phyloP scores from a whole-genome alignment of 1,140 invertebrate genomes.

The Paralvinella palmiformis region DNA sequence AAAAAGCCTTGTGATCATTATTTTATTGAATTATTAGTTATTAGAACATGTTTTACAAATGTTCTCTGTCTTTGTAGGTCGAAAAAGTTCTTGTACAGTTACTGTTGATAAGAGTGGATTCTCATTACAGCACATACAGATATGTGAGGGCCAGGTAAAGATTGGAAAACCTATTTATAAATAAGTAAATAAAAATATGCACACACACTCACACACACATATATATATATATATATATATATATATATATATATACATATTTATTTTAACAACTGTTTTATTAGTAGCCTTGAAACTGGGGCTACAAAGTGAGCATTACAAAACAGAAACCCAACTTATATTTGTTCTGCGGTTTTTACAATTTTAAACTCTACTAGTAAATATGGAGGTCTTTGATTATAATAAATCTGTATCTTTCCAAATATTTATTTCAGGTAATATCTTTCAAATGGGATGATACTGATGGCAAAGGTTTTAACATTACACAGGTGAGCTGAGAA shows the following conservation, averaged over 20 bases:
- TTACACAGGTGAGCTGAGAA: constrained; percentile 8
- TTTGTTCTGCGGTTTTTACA: not conserved
- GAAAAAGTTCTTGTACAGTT: constrained; percentile 29
- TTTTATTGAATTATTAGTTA: no score
- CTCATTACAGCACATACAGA: constrained; percentile 29
- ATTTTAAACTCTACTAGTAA: not conserved
- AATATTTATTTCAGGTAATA: constrained; percentile 10
- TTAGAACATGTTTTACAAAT: not conserved
- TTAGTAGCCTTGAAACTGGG: not conserved
- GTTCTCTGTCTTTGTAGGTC: constrained; percentile 4
- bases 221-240: not conserved
- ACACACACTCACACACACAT: not conserved
- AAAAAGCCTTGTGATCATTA: no score
- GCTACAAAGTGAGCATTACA: no score
- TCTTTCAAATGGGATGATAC: constrained; percentile 13
- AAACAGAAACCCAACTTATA: not conserved
- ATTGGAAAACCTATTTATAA: not conserved
- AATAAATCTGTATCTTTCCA: not conserved
- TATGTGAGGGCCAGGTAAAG: constrained; percentile 42
- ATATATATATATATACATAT: not conserved
- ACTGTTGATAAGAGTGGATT: constrained; percentile 39
- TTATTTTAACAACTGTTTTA: not conserved
- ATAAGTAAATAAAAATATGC: not conserved
- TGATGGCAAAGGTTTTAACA: constrained; percentile 14
- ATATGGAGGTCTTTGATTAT: not conserved